Conservation (phyloP, 2,797 vertebrate genomes). For the Telmatherina bonti region DNA sequence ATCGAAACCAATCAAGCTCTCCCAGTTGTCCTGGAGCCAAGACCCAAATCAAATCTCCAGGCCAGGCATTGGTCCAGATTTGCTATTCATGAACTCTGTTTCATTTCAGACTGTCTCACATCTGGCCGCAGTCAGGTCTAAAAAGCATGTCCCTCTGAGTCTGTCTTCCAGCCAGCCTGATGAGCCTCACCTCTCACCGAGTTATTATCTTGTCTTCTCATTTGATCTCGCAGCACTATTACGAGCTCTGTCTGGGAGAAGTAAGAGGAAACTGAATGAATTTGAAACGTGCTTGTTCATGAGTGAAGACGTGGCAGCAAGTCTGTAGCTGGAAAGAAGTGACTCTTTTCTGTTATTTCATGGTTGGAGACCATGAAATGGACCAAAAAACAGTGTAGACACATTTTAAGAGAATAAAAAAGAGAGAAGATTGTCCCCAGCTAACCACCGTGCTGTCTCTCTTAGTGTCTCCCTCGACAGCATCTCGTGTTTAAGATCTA, state of each 20-base stretch:
- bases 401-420: slow-evolving; percentile 51
- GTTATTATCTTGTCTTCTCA: slow-evolving; percentile 49
- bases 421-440: slow-evolving; percentile 23
- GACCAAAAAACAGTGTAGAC: slow-evolving; percentile 55
- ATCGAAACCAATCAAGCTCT: slow-evolving; percentile 66
- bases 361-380: slow-evolving; percentile 65
- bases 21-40: slow-evolving; percentile 53
- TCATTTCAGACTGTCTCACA: slow-evolving; percentile 55
- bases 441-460: slow-evolving; percentile 40
- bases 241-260: slow-evolving; percentile 32
- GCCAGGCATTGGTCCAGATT: slow-evolving; percentile 53
- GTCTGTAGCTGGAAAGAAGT: slow-evolving; percentile 31
- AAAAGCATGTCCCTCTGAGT: slow-evolving; percentile 33
- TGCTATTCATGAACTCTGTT: slow-evolving; percentile 46
- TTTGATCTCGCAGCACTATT: slow-evolving; percentile 42
- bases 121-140: slow-evolving; percentile 23
- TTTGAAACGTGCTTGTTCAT: slow-evolving; percentile 43
- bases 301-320: slow-evolving; percentile 33
- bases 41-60: slow-evolving; percentile 59
- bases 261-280: slow-evolving; percentile 20
- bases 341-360: slow-evolving; percentile 62
- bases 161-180: slow-evolving; percentile 30
- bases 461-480: slow-evolving; percentile 24
- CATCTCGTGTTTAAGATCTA: slow-evolving; percentile 57
- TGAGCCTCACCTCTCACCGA: slow-evolving; percentile 38